Percentiles rank a stretch among this genome's conserved stretches.
Conservation (phyloP, 2,888 invertebrate species). For the Acanthosepion esculentum region DNA sequence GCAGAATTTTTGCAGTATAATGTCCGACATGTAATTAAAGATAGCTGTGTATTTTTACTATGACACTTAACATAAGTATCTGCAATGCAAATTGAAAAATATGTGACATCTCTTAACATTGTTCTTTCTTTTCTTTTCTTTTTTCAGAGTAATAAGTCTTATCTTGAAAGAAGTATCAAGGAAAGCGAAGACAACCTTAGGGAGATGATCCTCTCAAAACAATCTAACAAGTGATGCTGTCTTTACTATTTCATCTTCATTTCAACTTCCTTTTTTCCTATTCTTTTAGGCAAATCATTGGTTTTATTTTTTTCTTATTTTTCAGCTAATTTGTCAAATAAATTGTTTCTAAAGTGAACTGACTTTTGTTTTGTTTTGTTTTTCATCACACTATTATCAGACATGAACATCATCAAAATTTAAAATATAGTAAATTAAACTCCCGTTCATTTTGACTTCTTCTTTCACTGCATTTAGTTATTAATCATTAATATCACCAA, state of each 20-base stretch:
- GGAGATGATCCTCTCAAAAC: constrained; percentile 80
- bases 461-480: too few relatives aligned
- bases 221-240: constrained; percentile 51
- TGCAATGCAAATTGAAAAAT: not conserved
- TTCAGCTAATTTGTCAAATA: constrained; percentile 38
- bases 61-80: not conserved
- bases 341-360: not conserved
- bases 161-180: constrained; percentile 86
- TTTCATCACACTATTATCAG: not conserved
- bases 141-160: constrained; percentile 83
- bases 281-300: constrained; percentile 34
- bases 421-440: too few relatives aligned
- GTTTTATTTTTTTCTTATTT: not conserved
- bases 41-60: not conserved
- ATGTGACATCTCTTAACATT: not conserved
- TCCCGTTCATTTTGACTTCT: too few relatives aligned
- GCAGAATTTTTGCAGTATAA: too few relatives aligned
- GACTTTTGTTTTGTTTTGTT: not conserved
- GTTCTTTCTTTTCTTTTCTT: not conserved
- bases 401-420: too few relatives aligned
- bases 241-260: not conserved
- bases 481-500: too few relatives aligned
- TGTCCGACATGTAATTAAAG: too few relatives aligned
- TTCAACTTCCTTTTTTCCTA: too few relatives aligned
- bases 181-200: constrained; percentile 89